These are phyloP conservation scores for Thunnus albacares DNA, from an alignment of 2,797 vertebrate species.

Conservation along the genomic window DNA sequence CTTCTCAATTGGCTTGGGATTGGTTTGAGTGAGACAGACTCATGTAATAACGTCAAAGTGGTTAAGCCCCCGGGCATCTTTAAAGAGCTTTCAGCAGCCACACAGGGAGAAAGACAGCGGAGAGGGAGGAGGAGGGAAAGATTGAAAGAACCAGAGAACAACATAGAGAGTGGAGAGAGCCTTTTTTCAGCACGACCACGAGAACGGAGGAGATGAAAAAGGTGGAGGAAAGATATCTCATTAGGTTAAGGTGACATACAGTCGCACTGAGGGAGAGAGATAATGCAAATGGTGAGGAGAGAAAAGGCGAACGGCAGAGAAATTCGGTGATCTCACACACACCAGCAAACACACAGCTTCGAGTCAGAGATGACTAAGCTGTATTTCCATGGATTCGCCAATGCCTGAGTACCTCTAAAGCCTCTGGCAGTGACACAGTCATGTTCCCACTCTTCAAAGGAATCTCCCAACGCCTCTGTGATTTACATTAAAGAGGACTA, in stretches of 20 bases:
- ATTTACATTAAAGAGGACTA: conserved; percentile 71
- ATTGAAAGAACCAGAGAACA: conserved; percentile 31
- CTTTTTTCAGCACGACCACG: conserved; percentile 28
- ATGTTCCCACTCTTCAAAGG: conserved; percentile 70
- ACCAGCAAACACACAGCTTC: conserved; percentile 51
- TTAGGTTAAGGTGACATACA: conserved; percentile 43
- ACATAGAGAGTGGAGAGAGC: conserved; percentile 26
- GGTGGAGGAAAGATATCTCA: conserved; percentile 44
- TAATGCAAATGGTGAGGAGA: conserved; percentile 18
- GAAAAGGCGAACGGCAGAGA: conserved; percentile 18
- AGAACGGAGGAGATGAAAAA: conserved; percentile 27
- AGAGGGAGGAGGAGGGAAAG: conserved; percentile 18
- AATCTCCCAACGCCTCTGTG: conserved; percentile 58
- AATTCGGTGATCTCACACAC: conserved; percentile 53
- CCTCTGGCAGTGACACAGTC: conserved; percentile 58
- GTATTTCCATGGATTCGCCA: conserved; percentile 58
- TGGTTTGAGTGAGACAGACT: conserved; percentile 82
- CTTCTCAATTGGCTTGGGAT: conserved; percentile 82
- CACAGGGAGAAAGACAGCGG: conserved; percentile 34
- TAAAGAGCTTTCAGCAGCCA: conserved; percentile 81
- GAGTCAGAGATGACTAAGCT: conserved; percentile 77
- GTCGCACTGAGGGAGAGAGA: conserved; percentile 34
- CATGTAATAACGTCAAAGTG: conserved; percentile 84
- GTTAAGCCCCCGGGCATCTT: conserved; percentile 80
- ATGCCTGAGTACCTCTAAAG: conserved; percentile 64